Evolutionary conservation across 1,140 invertebrate genomes (phyloP), one percentile per base, ranked within the genome.

Genomic region (Branchinecta lynchi): DNA sequence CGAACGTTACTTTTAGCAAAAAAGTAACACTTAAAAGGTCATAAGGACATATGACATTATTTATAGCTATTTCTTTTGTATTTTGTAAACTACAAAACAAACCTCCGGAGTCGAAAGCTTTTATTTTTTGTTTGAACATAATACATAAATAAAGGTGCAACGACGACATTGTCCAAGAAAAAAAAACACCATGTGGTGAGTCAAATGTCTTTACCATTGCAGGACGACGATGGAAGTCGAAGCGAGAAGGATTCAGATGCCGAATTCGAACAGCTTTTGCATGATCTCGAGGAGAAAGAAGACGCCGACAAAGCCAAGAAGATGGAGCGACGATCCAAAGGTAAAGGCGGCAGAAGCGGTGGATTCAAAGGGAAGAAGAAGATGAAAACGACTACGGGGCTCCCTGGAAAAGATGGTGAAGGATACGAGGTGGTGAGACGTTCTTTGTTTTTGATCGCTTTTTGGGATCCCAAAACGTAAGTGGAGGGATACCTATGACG

Each of bases 241-340:
- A 86, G 86, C 5, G 90, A 92, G 73, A 84, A 90, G 60, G 92
- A 94, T 78, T 93, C 90, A 0, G 92, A 96, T 79, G 87, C 90
- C 66, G 92, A 96, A 76, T 96, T 96, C 78, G 93, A 96, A 73
- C 90, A 94, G 75, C 94, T 94, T 89, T 76, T 95, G 6, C 89
- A 91, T 70, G 92, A 93, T 75, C 89, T 90, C 0, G 89, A 93
- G 71, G 89, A 92, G 72, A 51, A 51, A n/a, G 80, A 82, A 68
- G 74, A 74, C 12, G 75, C 73, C 43, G 72, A 79, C 10, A 79
- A 84, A 73, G 68, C 75, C 70, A 73, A 74, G 74, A 80, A 7
- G 75, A 73, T 75, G 21, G 70, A 75, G 66, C 21, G 21, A 69
- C 45, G 93, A 80, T 89, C 90, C 32, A 94, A 94, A 78, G 92